Base-by-base conservation (phyloP, 2,113 vertebrate genomes). In the Macquaria ambigua region DNA sequence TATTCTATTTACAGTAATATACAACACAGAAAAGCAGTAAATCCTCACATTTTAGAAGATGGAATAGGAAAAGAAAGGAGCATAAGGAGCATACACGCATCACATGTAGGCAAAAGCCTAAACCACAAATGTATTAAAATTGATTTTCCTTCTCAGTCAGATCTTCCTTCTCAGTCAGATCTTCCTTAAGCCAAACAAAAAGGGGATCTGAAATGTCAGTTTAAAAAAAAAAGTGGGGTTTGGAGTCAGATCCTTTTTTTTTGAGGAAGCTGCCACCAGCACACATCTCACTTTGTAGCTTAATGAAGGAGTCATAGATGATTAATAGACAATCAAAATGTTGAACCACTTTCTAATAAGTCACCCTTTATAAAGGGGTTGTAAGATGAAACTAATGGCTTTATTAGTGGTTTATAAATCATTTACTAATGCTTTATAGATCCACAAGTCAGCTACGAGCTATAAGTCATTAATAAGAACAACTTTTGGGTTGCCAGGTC, bases 401-500 rank as follows among this genome's bases (percentile, higher is more conserved):
- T 52, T 14, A 52, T 50, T 9, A 4, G 10, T 37, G 23, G 4
- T 25, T 41, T 58, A 53, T 52, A 39, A 55, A 41, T 53, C 6
- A 43, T 55, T 64, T 28, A 63, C 48, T 28, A 5, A 41, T 41
- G 28, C 7, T 37, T 56, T 48, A 74, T 34, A 43, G n/a, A 74
- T 73, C 61, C 23, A 41, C 63, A n/a, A 41, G 8, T 23, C 20
- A 12, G 5, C 63, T 66, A 6, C 62, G 39, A 39, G 34, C n/a
- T 18, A 43, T 11, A 68, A 43, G 58, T 64, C 12, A 73, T 72
- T 16, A 53, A 62, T 70, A 25, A 63, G 4, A 37, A 28, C 14
- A 70, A 52, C 9, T 15, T 56, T 59, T 72, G 46, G 48, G 46
- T 66, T 55, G 58, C n/a, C 23, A 46, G 34, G 68, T 66, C 74